phyloP scores from a whole-genome alignment of 2,113 vertebrate species.

The Pithys albifrons region DNA sequence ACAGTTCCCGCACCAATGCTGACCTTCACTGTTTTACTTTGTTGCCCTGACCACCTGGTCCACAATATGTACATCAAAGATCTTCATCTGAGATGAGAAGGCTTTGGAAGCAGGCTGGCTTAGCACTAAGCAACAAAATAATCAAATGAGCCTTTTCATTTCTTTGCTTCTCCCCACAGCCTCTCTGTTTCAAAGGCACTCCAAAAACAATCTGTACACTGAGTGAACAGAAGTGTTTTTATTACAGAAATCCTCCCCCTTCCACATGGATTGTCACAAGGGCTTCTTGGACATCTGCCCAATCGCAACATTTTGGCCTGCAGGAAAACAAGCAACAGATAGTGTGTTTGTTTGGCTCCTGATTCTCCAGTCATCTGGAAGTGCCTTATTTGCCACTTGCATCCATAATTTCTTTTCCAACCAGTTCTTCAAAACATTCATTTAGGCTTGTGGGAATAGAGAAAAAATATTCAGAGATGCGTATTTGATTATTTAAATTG shows the following conservation, averaged over 20 bases:
- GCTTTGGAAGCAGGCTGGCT: constrained; percentile 30
- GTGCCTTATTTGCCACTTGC: constrained; percentile 19
- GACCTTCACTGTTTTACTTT: constrained; percentile 9
- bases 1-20: not conserved
- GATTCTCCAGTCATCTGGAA: constrained; percentile 48
- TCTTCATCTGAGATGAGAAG: constrained; percentile 33
- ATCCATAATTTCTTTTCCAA: constrained; percentile 39
- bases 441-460: not conserved
- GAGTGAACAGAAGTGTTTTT: constrained; percentile 66
- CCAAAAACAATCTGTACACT: constrained; percentile 50
- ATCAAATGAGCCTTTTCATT: constrained; percentile 58
- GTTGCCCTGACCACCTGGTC: constrained; percentile 34
- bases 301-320: constrained; percentile 58
- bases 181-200: constrained; percentile 54
- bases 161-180: not conserved
- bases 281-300: constrained; percentile 63
- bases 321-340: constrained; percentile 64
- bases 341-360: constrained; percentile 56
- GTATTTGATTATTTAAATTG: not conserved
- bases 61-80: constrained; percentile 40
- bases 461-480: not conserved
- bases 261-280: constrained; percentile 43
- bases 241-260: constrained; percentile 55
- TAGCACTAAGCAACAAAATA: not conserved
- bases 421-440: not conserved